phyloP scores from a whole-genome alignment of 2,888 invertebrate species.

The Lacanobia wlatinum region DNA sequence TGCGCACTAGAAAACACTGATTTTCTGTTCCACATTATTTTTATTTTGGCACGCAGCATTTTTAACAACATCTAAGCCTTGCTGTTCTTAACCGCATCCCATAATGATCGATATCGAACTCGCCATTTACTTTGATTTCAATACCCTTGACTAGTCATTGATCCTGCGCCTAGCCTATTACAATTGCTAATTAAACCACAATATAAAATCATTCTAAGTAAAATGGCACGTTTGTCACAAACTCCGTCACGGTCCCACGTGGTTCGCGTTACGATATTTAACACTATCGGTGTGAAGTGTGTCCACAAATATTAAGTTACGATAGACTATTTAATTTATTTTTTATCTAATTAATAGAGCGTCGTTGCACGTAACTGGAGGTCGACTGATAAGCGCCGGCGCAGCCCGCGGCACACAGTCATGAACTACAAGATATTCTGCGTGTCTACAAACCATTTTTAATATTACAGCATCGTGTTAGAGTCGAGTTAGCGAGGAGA shows the following conservation, averaged over 20 bases:
- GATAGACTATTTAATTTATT: constrained; percentile 40
- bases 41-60: constrained; percentile 37
- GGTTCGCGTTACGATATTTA: constrained; percentile 38
- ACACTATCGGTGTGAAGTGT: constrained; percentile 48
- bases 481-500: constrained; percentile 66
- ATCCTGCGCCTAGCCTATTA: constrained; percentile 1
- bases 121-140: constrained; percentile 1
- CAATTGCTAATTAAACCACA: constrained; percentile 42
- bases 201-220: constrained; percentile 52
- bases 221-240: constrained; percentile 51
- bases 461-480: constrained; percentile 66
- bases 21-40: constrained; percentile 44
- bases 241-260: constrained; percentile 58
- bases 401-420: constrained; percentile 74
- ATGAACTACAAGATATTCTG: constrained; percentile 68
- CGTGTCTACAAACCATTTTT: constrained; percentile 65
- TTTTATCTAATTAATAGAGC: constrained; percentile 64
- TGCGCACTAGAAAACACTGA: constrained; percentile 66
- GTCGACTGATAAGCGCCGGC: constrained; percentile 83
- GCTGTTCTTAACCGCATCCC: constrained; percentile 8
- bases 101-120: constrained; percentile 2
- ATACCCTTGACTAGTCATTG: constrained; percentile 1
- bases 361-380: constrained; percentile 73
- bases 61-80: not conserved
- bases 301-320: constrained; percentile 50